These are phyloP conservation scores for Vidua macroura DNA, from an alignment of 2,113 vertebrate species.

Conservation along the genomic window DNA sequence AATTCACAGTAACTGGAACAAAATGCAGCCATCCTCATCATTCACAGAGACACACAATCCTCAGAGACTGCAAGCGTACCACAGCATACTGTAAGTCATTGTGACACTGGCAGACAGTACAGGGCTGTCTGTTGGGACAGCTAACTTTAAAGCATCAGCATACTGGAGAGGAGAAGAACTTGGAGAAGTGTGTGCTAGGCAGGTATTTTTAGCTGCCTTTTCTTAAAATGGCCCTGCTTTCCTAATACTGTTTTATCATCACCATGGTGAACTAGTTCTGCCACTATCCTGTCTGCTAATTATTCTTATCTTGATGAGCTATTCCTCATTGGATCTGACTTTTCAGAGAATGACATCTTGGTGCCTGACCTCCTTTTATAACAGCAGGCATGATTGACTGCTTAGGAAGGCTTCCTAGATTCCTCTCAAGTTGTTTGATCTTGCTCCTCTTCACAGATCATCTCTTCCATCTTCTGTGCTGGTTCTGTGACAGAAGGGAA, in stretches of 20 bases:
- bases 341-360: background rate
- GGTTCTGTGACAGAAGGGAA: background rate
- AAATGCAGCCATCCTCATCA: conserved; percentile 4
- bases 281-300: background rate
- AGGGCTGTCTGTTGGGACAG: background rate
- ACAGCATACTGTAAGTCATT: background rate
- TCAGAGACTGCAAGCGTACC: background rate
- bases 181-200: background rate
- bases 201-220: conserved; percentile 18
- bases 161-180: background rate
- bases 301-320: background rate
- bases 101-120: background rate
- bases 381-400: background rate
- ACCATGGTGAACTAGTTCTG: background rate
- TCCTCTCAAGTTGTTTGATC: background rate
- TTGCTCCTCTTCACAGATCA: background rate
- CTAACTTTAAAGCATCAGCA: background rate
- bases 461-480: background rate
- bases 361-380: background rate
- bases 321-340: background rate
- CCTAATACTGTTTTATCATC: background rate
- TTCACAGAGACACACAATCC: background rate
- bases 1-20: background rate
- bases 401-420: background rate
- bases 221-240: background rate